A percentile compares a stretch with the other conserved stretches of the same genome.
phyloP scores from a whole-genome alignment of 2,113 vertebrate genomes.

The Picathartes gymnocephalus region DNA sequence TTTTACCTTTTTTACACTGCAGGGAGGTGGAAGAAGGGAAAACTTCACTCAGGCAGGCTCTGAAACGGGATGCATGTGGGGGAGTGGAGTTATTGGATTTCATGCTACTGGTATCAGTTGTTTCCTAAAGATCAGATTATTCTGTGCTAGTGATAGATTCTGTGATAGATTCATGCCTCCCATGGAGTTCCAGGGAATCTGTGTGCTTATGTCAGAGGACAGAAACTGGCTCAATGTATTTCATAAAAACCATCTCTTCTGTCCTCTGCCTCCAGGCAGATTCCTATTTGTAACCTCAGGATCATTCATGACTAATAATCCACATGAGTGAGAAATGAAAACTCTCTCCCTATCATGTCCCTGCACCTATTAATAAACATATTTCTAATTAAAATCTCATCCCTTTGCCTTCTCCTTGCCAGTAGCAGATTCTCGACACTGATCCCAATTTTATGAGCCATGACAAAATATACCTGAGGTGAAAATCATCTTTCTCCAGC shows the following conservation, averaged over 20 bases:
- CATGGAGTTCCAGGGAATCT: not conserved
- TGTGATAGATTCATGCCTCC: too few species aligned
- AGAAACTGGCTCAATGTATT: not conserved
- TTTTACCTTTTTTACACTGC: not conserved
- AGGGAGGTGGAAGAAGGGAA: not conserved
- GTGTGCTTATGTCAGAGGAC: not conserved
- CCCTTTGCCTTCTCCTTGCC: not conserved
- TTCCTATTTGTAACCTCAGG: not conserved
- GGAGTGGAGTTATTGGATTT: too few species aligned
- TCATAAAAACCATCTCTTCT: not conserved
- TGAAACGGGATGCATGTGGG: not conserved
- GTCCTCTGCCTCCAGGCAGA: not conserved
- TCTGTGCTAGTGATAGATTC: not conserved
- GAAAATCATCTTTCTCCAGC: slow-evolving; percentile 7
- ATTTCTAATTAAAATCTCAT: slow-evolving; percentile 29
- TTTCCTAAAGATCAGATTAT: not conserved
- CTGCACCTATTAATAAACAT: not conserved
- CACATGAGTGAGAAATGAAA: slow-evolving; percentile 34
- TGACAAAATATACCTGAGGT: not conserved
- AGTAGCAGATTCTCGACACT: not conserved
- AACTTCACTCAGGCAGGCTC: not conserved
- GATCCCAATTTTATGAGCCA: not conserved
- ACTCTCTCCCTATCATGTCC: not conserved
- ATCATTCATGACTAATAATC: not conserved
- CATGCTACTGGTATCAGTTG: not conserved